Evolutionary conservation across 1,140 invertebrate genomes (phyloP).

Genomic region (Bacillus rossius): DNA sequence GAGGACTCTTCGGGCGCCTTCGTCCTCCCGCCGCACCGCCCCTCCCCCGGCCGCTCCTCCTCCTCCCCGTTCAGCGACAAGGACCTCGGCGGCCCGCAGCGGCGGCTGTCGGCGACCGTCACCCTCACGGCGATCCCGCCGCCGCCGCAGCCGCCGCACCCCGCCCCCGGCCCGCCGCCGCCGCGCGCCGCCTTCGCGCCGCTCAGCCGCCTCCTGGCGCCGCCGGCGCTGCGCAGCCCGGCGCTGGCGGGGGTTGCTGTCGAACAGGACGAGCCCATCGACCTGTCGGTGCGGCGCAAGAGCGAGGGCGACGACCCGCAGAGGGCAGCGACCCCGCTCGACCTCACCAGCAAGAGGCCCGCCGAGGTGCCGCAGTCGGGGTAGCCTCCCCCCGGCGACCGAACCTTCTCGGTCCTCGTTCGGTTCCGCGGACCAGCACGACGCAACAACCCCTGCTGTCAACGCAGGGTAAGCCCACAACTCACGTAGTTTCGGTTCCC

Average conservation of each 20-base stretch:
- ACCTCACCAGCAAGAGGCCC: constrained; percentile 10
- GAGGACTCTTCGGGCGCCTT: constrained; percentile 25
- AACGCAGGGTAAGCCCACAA: no score
- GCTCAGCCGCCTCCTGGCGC: constrained; percentile 52
- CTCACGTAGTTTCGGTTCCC: no score
- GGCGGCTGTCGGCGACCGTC: constrained; percentile 39
- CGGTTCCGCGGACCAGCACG: no score
- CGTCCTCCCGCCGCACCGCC: constrained; percentile 29
- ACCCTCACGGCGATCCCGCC: constrained; percentile 39
- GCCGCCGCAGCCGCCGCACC: constrained; percentile 32
- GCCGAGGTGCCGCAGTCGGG: constrained; percentile 6
- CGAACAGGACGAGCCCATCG: constrained; percentile 65
- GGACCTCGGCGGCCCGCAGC: constrained; percentile 32
- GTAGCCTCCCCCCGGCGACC: not conserved
- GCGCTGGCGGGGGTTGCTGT: constrained; percentile 54
- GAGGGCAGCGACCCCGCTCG: not conserved
- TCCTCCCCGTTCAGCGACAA: not conserved
- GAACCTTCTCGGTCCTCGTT: no score
- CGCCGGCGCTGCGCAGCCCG: constrained; percentile 48
- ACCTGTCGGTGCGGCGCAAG: constrained; percentile 47
- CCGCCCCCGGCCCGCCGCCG: constrained; percentile 7
- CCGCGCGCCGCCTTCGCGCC: constrained; percentile 37
- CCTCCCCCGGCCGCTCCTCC: constrained; percentile 35
- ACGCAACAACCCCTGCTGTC: no score
- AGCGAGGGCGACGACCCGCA: not conserved